Percentiles rank a stretch among this genome's conserved stretches.
phyloP scores from a whole-genome alignment of 2,797 vertebrate species.

The Lateolabrax maculatus region DNA sequence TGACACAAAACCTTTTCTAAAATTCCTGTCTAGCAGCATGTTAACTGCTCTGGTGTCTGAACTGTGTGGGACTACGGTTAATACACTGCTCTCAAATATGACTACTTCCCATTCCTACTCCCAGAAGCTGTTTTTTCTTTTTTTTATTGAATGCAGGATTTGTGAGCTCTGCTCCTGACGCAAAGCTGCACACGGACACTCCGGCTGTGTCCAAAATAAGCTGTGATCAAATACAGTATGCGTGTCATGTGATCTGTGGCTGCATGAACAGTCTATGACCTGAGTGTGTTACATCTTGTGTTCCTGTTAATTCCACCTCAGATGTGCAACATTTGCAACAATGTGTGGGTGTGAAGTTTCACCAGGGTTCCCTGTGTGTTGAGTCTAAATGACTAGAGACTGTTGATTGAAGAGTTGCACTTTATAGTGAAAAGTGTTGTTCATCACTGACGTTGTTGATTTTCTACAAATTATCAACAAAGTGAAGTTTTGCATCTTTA shows the following conservation, averaged over 20 bases:
- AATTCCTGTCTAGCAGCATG: conserved; percentile 33
- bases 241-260: conserved; percentile 8
- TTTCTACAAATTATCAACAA: neutral
- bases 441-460: neutral
- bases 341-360: neutral
- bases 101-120: neutral
- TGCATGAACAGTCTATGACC: neutral
- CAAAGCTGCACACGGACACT: neutral
- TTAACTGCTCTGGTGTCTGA: conserved; percentile 10
- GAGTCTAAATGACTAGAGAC: neutral
- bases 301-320: neutral
- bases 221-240: neutral
- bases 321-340: neutral
- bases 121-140: neutral
- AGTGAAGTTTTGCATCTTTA: neutral
- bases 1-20: conserved; percentile 5
- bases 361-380: neutral
- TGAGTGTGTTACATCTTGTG: neutral
- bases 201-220: neutral
- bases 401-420: neutral
- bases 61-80: conserved; percentile 13
- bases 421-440: neutral
- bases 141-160: neutral
- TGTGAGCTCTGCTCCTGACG: neutral
- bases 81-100: neutral